Evolutionary conservation across 2,113 vertebrate genomes (phyloP), one percentile per base, ranked within the genome.

Genomic region (Laterallus jamaicensis): DNA sequence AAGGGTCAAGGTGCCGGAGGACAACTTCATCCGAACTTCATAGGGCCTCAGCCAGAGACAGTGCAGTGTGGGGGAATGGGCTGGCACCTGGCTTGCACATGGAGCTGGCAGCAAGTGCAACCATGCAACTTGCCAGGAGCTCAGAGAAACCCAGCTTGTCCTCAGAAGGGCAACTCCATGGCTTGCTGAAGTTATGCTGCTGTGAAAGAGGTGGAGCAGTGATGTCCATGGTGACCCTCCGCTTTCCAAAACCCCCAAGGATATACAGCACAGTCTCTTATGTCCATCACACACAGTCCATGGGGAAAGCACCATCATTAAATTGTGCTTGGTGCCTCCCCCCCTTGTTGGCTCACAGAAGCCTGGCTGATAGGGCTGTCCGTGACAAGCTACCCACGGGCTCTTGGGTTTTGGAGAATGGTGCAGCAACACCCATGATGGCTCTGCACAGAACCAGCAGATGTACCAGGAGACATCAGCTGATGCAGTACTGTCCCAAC

Each of bases 141-240:
- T 74, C 50, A 25, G 54, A 79, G 63, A 80, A 58, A 9, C 2
- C 7, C 0, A 0, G 1, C 35, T 29, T 52, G 44, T 87, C 54
- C 58, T 73, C 44, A 22, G 54, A 80, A 80, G 20, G 6, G 42
- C 35, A n/a, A 35, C 11, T 68, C 44, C 32, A 42, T 56, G 0
- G 0, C 24, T 0, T 0, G 29, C 50, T 84, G 70, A 59, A 59
- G 42, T 67, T n/a, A 49, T 0, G 0, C 26, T 75, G 49, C 47
- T 67, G 35, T 47, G 66, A 40, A 88, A 71, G 22, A 67, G 11
- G 56, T 21, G 47, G 20, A 92, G 31, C 14, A 39, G 47, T 32
- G 39, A 60, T 31, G 25, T 32, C 10, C 32, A 24, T 22, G 12
- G 22, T 44, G 54, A 17, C 37, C n/a, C 17, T 35, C 14, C 42